phyloP scores from a whole-genome alignment of 2,113 vertebrate genomes.

The Chaetodon trifascialis region DNA sequence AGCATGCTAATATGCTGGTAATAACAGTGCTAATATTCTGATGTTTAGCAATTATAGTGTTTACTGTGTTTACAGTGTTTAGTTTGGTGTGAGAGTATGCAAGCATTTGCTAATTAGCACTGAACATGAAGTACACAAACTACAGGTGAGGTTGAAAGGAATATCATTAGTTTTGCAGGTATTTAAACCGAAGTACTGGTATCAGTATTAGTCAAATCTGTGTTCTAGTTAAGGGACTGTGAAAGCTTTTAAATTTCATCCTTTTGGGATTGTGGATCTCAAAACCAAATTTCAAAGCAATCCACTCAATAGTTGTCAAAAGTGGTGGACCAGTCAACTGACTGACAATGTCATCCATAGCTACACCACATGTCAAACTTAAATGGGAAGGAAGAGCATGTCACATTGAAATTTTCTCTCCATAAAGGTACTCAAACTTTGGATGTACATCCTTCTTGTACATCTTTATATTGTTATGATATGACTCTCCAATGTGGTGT shows the following conservation, averaged over 20 bases:
- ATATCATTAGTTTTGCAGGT: background rate
- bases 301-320: background rate
- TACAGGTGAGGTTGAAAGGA: too few relatives aligned
- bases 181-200: background rate
- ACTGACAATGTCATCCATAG: background rate
- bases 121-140: too few relatives aligned
- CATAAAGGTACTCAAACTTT: background rate
- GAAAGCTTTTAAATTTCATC: background rate
- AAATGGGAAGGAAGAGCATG: background rate
- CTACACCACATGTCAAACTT: too few relatives aligned
- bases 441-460: background rate
- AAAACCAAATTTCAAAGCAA: background rate
- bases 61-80: background rate
- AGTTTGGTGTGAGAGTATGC: too few relatives aligned
- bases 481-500: background rate
- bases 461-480: background rate
- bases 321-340: background rate
- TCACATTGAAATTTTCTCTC: background rate
- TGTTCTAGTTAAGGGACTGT: background rate
- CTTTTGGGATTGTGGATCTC: background rate
- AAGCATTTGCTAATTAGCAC: background rate
- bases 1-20: background rate
- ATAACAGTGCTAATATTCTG: too few relatives aligned
- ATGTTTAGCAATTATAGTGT: background rate
- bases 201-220: background rate